A percentile compares a stretch with the other conserved stretches of the same genome.
Conservation (phyloP, 2,113 vertebrate genomes). For the Thymallus thymallus region DNA sequence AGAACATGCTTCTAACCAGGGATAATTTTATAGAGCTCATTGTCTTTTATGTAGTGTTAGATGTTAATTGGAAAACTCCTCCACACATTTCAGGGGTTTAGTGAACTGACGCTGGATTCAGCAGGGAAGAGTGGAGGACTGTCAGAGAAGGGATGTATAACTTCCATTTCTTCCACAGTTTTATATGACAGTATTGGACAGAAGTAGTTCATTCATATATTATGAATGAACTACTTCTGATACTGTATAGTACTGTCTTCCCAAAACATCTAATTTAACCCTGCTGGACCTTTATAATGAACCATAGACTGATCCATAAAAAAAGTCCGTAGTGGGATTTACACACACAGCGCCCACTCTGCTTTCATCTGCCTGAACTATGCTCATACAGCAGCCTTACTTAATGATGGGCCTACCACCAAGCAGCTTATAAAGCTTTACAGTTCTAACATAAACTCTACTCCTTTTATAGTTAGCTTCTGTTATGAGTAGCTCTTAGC, state of each 20-base stretch:
- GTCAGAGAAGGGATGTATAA: background rate
- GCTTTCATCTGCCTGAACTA: slow-evolving; percentile 3
- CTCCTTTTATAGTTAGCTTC: slow-evolving; percentile 27
- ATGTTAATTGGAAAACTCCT: slow-evolving; percentile 41
- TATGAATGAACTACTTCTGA: too few relatives aligned
- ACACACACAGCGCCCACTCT: background rate
- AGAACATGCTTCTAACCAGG: background rate
- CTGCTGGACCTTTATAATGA: background rate
- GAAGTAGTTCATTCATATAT: background rate
- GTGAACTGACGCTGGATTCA: background rate
- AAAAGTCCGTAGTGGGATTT: background rate
- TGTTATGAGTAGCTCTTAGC: background rate
- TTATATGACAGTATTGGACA: background rate
- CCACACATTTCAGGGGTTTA: background rate
- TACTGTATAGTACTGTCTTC: background rate
- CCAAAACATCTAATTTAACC: background rate
- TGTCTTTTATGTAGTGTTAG: slow-evolving; percentile 31
- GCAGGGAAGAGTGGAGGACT: background rate
- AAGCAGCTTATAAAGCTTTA: slow-evolving; percentile 47
- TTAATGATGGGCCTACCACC: slow-evolving; percentile 40
- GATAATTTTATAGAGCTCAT: slow-evolving; percentile 1
- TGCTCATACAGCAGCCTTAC: slow-evolving; percentile 45
- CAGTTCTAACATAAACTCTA: slow-evolving; percentile 18
- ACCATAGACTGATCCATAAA: background rate
- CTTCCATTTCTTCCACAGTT: background rate